Evolutionary conservation across 2,888 invertebrate genomes (phyloP).

Genomic region (Pseudococcus longispinus): DNA sequence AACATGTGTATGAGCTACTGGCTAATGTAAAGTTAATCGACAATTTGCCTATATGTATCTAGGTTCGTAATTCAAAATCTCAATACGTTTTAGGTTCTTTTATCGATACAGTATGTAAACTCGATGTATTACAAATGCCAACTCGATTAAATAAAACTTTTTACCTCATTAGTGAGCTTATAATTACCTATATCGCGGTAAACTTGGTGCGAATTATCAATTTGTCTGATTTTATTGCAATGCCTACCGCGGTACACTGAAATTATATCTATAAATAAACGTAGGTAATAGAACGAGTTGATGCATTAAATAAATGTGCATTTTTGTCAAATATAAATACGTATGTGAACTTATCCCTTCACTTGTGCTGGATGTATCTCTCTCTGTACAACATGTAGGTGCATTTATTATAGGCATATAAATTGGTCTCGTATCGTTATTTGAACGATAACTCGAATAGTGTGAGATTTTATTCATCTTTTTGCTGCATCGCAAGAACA

Average conservation of each 20-base stretch:
- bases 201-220: neutral
- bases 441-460: neutral
- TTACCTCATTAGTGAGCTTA: neutral
- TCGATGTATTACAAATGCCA: neutral
- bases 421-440: neutral
- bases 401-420: neutral
- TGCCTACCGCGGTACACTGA: slow-evolving; percentile 15
- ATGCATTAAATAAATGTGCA: neutral
- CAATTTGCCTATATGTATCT: no score
- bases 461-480: neutral
- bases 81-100: neutral
- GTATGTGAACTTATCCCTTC: neutral
- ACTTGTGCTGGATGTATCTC: neutral
- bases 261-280: slow-evolving; percentile 19
- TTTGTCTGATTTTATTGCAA: slow-evolving; percentile 6
- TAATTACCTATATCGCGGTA: neutral
- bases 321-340: neutral
- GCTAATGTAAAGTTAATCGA: neutral
- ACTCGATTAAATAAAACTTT: neutral
- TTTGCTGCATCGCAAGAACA: neutral
- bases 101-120: neutral
- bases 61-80: neutral
- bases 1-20: neutral
- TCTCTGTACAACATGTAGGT: neutral
- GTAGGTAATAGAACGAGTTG: neutral